Evolutionary conservation across 2,113 vertebrate species (phyloP), one percentile per base, ranked within the genome.

Genomic region (Catharus fuscescens): DNA sequence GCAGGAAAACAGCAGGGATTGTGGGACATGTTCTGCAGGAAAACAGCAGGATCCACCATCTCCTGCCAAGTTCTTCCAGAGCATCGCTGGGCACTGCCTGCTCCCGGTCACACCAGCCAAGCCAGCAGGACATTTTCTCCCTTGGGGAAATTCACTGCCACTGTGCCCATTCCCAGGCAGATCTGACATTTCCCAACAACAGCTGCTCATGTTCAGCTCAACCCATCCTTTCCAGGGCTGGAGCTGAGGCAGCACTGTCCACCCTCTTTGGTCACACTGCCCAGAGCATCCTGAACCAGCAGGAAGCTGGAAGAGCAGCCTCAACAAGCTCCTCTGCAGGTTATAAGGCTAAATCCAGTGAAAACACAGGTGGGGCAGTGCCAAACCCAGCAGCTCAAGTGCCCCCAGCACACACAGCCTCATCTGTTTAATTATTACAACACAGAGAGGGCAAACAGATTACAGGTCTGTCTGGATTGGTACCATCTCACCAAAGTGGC

Each of bases 171-270:
- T 86, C 42, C 79, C 85, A 61, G 8, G 2, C 31, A 18, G 57
- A 31, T 18, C 50, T 2, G 1, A 31, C 13, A 3, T 10, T 56
- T 47, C 74, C 92, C 73, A 65, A 47, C 24, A 44, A 9, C 9
- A 5, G 48, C 52, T 0, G 0, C 69, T 47, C 19, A 0, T 6
- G 31, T 36, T 7, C 77, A 40, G 62, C 36, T 40, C 62, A 18
- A 65, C 44, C 16, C 48, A 9, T 12, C 32, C 34, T 18, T 36
- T 4, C 29, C 50, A 56, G 29, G 1, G 1, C 79, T 18, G 14
- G 7, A 72, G 28, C 18, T 45, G 19, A 10, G 8, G 34, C 26
- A 87, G 10, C 20, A 11, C 0, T 5, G 1, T 2, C 50, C 53
- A 14, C 50, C 6, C 3, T 1, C 5, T 10, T 7, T 9, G 24